phyloP scores from a whole-genome alignment of 2,797 vertebrate species.

The Neopelma chrysocephalum region DNA sequence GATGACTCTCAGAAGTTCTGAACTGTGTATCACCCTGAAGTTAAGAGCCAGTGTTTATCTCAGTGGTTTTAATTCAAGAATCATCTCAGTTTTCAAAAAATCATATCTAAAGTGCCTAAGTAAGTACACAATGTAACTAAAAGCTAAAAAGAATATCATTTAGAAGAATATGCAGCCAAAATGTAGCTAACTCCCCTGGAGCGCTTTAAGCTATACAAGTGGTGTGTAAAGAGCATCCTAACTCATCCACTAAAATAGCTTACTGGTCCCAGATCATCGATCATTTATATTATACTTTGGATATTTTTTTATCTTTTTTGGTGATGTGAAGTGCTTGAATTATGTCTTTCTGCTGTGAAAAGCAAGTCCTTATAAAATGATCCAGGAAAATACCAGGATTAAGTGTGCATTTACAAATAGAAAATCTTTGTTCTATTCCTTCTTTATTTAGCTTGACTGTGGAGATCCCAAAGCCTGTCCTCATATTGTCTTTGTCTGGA shows the following conservation, averaged over 20 bases:
- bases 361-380: neutral
- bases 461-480: neutral
- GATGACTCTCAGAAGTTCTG: neutral
- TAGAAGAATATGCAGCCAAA: neutral
- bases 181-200: neutral
- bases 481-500: neutral
- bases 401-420: neutral
- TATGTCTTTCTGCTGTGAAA: neutral
- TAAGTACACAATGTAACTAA: neutral
- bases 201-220: neutral
- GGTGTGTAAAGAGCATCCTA: neutral
- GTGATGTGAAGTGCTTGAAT: neutral
- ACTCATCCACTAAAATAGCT: neutral
- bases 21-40: neutral
- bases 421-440: neutral
- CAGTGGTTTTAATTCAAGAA: neutral
- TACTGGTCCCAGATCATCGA: neutral
- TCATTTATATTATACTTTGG: neutral
- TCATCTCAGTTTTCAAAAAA: neutral
- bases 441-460: neutral
- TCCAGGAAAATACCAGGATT: neutral
- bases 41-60: neutral
- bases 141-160: neutral
- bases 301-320: neutral
- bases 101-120: neutral